Base-by-base conservation (phyloP, 1,140 invertebrate genomes). In the Scaptodrosophila lebanonensis region DNA sequence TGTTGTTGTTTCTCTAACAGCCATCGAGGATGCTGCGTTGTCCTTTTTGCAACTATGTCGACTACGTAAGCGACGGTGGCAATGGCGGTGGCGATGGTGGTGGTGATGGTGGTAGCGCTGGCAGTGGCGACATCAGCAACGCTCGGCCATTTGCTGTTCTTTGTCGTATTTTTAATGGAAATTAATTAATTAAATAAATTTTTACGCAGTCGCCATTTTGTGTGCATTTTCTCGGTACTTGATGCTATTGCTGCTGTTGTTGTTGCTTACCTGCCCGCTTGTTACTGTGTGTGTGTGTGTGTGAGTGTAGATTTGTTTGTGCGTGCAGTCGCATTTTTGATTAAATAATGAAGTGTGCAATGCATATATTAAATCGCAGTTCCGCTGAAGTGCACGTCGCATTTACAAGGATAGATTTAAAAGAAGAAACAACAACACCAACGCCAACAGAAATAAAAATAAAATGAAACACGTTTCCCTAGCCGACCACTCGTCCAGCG, bases 171-270 rank as follows among this genome's bases (percentile, higher is more conserved):
- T 75, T 63, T 75, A 82, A 79, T 79, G 61, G 71, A 82, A 79
- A 82, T 79, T 66, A 79, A 79, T 79, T 79, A 79, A 82, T 82
- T 66, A 82, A 82, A 82, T 82, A 73, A 43, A 66, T 64, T 82
- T 82, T 82, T 56, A 60, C 58, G 47, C 69, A 82, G 76, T 72
- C 60, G 59, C 59, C 64, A 52, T 39, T 64, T 64, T 9, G 68
- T 25, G 22, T 25, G 22, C 22, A 25, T 25, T 8, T 25, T 25
- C 22, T 3, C 22, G n/a, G n/a, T n/a, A n/a, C n/a, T n/a, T n/a
- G n/a, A n/a, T n/a, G n/a, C n/a, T n/a, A n/a, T n/a, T n/a, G n/a
- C n/a, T n/a, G n/a, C 22, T 8, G 8, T 25, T 25, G 3, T 25
- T 8, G 3, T 25, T 8, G 8, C 22, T 25, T 25, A 25, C 3